Percentiles rank a stretch among this genome's conserved stretches.
phyloP scores from a whole-genome alignment of 2,888 invertebrate genomes.

The Hemithea aestivaria region DNA sequence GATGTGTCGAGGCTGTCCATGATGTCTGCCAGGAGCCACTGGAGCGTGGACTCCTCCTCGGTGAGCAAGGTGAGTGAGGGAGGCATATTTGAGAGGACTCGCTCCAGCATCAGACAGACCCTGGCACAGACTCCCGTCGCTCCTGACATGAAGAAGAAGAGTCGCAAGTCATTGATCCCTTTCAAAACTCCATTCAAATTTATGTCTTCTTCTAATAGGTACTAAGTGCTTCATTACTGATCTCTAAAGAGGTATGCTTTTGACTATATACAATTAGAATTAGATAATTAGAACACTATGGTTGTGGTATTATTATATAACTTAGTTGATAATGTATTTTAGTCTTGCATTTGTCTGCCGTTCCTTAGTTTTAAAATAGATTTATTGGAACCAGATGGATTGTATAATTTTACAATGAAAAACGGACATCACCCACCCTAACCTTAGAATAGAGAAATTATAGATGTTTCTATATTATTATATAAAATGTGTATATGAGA shows the following conservation, averaged over 20 bases:
- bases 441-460: constrained; percentile 53
- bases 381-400: constrained; percentile 24
- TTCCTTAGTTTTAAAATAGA: constrained; percentile 19
- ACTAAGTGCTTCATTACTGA: constrained; percentile 17
- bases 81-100: constrained; percentile 43
- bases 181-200: constrained; percentile 76
- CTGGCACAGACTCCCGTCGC: constrained; percentile 49
- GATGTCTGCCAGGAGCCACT: constrained; percentile 49
- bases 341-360: constrained; percentile 25
- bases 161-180: constrained; percentile 61
- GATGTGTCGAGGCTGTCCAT: constrained; percentile 51
- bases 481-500: too few species aligned
- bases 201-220: constrained; percentile 57
- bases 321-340: constrained; percentile 19
- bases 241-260: constrained; percentile 4
- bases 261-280: constrained; percentile 13
- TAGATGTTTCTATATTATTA: constrained; percentile 17
- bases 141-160: constrained; percentile 60
- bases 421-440: constrained; percentile 76
- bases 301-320: constrained; percentile 18
- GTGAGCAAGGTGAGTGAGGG: constrained; percentile 44
- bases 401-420: constrained; percentile 53
- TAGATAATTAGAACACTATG: constrained; percentile 17
- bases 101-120: constrained; percentile 43
- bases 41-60: constrained; percentile 50